Percentiles rank a stretch among this genome's conserved stretches.
Evolutionary conservation across 2,113 vertebrate species (phyloP).

Genomic region (Platycercus adscitus): DNA sequence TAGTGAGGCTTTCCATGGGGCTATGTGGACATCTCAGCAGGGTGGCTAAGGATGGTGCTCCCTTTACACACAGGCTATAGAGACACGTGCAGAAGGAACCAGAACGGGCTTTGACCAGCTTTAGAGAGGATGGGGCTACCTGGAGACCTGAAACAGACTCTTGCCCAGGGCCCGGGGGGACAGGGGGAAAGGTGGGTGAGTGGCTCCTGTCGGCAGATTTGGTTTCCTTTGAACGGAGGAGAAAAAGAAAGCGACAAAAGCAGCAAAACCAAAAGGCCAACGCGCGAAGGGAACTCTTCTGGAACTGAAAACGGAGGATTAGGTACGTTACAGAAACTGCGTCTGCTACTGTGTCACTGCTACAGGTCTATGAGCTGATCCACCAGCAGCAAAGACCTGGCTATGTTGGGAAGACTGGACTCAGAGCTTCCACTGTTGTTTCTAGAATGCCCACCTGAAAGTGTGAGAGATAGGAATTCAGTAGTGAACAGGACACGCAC

Average conservation of each 20-base stretch:
- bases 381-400: conserved; percentile 99
- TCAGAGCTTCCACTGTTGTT: conserved; percentile 99
- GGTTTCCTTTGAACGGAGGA: not conserved
- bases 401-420: conserved; percentile 98
- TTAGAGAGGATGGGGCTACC: conserved; percentile 19
- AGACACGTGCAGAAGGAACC: conserved; percentile 40
- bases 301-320: conserved; percentile 65
- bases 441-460: conserved; percentile 98
- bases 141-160: conserved; percentile 46
- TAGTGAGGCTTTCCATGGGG: not conserved
- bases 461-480: conserved; percentile 89
- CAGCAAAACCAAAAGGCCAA: not conserved
- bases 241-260: not conserved
- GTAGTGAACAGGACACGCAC: conserved; percentile 72
- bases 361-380: conserved; percentile 99
- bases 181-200: conserved; percentile 17
- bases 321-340: conserved; percentile 78
- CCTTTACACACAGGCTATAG: conserved; percentile 30
- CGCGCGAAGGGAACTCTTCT: conserved; percentile 71
- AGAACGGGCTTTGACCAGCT: conserved; percentile 8
- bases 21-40: not conserved
- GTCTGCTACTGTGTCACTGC: conserved; percentile 83
- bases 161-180: conserved; percentile 34
- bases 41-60: conserved; percentile 42
- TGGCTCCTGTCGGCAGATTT: conserved; percentile 57